Base-by-base conservation (phyloP, 1,140 invertebrate genomes). In the Yoshiicerus persimilis region DNA sequence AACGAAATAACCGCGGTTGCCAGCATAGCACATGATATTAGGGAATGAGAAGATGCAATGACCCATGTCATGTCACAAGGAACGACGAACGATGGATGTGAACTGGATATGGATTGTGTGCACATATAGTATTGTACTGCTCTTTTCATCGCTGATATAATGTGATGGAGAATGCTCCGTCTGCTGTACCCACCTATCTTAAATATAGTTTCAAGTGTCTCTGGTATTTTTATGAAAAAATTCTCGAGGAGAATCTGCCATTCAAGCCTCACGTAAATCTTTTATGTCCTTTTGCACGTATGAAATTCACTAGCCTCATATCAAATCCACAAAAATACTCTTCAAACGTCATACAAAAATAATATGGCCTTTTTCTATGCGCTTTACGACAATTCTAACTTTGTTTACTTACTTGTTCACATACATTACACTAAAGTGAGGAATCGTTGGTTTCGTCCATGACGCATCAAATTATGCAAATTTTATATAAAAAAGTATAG, bases 221-320 rank as follows among this genome's bases (percentile, higher is more conserved):
- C 32, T 38, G 20, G 34, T 32, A 80, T 80, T 80, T 80, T 80
- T 84, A 88, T 88, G 77, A 88, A 88, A 88, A 88, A 84, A 88
- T 87, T 87, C 86, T 83, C 32, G 39, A 34, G 32, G 47, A 75
- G 84, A 88, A 88, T 88, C 87, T 88, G 87, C 75, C 75, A 83
- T 88, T 84, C 10, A 34, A 84, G 41, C 47, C 87, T 88, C 87
- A 88, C 87, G 87, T 88, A 88, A 88, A 84, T 84, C 30, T 88
- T 88, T 88, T 88, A 88, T 88, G 87, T 80, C n/a, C 23, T 47
- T 30, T 30, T 41, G 10, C 27, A 84, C 39, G 83, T 30, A 80
- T 23, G n/a, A 32, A 34, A 80, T 36, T 36, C 34, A 80, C 34
- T 80, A 5, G 30, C 32, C 11, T 36, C 75, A n/a, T n/a, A 36